These are phyloP conservation scores for Synergus itoensis DNA, from an alignment of 2,888 invertebrate genomes.

Conservation along the genomic window DNA sequence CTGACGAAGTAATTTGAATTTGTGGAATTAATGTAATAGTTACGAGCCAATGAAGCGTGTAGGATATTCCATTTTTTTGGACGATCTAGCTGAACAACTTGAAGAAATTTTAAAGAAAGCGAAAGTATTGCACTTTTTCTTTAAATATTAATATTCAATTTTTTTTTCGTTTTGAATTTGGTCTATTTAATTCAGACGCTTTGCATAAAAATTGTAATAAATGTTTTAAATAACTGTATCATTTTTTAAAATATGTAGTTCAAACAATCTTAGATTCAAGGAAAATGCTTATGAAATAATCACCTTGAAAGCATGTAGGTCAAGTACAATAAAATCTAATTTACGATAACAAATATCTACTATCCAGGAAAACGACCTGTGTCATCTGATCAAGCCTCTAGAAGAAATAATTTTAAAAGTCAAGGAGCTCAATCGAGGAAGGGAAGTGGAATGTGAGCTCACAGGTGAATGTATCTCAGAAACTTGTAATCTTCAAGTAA, in stretches of 20 bases:
- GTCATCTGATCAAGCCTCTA: slow-evolving; percentile 53
- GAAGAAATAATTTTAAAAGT: slow-evolving; percentile 49
- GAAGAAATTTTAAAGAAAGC: slow-evolving; percentile 52
- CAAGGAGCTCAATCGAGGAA: slow-evolving; percentile 47
- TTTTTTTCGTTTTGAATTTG: neutral
- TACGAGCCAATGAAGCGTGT: slow-evolving; percentile 17
- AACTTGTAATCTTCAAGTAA: slow-evolving; percentile 39
- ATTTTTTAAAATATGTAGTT: neutral
- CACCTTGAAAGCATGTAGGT: neutral
- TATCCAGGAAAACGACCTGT: slow-evolving; percentile 52
- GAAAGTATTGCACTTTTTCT: slow-evolving; percentile 46
- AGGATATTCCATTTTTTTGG: neutral
- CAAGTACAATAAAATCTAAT: slow-evolving; percentile 15
- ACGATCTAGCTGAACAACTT: slow-evolving; percentile 51
- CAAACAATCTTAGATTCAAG: neutral
- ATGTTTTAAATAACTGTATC: neutral
- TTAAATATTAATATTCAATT: neutral
- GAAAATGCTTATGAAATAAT: neutral
- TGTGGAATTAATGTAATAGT: neutral
- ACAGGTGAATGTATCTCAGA: slow-evolving; percentile 37
- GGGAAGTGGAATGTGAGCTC: slow-evolving; percentile 41
- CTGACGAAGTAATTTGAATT: neutral
- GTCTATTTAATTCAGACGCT: neutral
- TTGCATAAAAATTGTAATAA: neutral
- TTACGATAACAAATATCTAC: slow-evolving; percentile 5